These are phyloP conservation scores for Cyclargus thomasi DNA, from an alignment of 1,140 invertebrate genomes.

Conservation along the genomic window DNA sequence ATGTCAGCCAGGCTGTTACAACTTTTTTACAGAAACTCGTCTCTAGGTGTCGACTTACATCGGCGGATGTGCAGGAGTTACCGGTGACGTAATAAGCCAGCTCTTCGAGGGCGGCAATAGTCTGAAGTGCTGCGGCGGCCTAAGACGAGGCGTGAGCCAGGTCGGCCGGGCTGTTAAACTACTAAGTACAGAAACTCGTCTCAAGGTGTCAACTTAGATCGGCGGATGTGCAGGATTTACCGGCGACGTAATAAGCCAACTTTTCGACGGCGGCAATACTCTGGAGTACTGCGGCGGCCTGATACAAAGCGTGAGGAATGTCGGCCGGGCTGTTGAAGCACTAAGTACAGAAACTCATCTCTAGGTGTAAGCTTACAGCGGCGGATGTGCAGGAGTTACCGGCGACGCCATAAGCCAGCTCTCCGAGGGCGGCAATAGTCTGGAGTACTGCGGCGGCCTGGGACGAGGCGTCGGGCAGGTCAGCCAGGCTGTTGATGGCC, in stretches of 20 bases:
- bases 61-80: constrained; percentile 50
- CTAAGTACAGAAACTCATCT: constrained; percentile 17
- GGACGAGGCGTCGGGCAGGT: constrained; percentile 28
- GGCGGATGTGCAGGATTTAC: constrained; percentile 52
- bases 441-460: constrained; percentile 37
- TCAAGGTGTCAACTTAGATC: too few species aligned
- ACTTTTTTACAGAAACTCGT: too few species aligned
- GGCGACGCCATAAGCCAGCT: constrained; percentile 42
- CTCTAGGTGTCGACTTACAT: too few species aligned
- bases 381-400: constrained; percentile 50
- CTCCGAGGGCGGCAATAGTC: constrained; percentile 38
- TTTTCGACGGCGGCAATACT: constrained; percentile 40
- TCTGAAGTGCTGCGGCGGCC: constrained; percentile 33
- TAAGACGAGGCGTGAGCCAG: constrained; percentile 31
- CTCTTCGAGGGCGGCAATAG: constrained; percentile 40
- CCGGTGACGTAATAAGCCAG: constrained; percentile 44
- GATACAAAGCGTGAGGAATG: constrained; percentile 28
- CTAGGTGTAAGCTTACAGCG: constrained; percentile 33
- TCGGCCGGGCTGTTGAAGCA: constrained; percentile 29
- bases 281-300: constrained; percentile 35
- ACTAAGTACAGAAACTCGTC: too few species aligned
- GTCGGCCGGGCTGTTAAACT: constrained; percentile 40
- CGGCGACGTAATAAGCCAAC: constrained; percentile 42
- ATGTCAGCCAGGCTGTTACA: constrained; percentile 39
- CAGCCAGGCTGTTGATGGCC: constrained; percentile 38